Evolutionary conservation across 2,113 vertebrate species (phyloP).

Genomic region (Serilophus lunatus): DNA sequence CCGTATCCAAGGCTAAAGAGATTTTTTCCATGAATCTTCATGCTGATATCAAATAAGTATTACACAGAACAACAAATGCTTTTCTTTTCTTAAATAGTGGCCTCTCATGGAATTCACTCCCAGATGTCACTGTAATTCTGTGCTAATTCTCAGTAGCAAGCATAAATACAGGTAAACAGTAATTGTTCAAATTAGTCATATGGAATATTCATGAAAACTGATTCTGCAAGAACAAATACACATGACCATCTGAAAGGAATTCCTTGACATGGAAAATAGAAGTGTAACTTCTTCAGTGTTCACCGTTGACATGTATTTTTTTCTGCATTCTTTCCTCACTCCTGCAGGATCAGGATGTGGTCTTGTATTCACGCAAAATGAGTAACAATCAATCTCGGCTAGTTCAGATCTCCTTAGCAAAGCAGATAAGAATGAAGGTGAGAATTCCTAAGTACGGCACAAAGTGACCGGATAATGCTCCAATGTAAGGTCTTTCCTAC

Average conservation of each 20-base stretch:
- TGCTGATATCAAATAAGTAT: not conserved
- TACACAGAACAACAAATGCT: not conserved
- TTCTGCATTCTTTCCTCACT: not conserved
- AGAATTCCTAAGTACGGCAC: not conserved
- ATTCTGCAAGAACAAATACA: not conserved
- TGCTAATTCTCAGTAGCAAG: not conserved
- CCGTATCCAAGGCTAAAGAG: slow-evolving; percentile 60
- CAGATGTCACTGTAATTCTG: not conserved
- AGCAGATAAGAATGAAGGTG: not conserved
- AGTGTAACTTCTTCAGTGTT: not conserved
- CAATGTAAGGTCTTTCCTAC: not conserved
- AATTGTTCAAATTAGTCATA: not conserved
- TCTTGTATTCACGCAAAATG: not conserved
- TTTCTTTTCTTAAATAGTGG: not conserved
- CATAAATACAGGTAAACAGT: not conserved
- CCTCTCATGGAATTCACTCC: not conserved
- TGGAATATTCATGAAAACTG: not conserved
- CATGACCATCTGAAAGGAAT: not conserved
- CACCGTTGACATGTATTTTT: not conserved
- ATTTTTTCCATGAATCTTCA: slow-evolving; percentile 51
- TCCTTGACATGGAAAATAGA: not conserved
- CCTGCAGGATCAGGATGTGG: not conserved
- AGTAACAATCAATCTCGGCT: not conserved
- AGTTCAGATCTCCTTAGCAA: not conserved
- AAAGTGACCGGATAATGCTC: not conserved